Conservation (phyloP, 2,797 vertebrate species). For the Harpagifer antarcticus region DNA sequence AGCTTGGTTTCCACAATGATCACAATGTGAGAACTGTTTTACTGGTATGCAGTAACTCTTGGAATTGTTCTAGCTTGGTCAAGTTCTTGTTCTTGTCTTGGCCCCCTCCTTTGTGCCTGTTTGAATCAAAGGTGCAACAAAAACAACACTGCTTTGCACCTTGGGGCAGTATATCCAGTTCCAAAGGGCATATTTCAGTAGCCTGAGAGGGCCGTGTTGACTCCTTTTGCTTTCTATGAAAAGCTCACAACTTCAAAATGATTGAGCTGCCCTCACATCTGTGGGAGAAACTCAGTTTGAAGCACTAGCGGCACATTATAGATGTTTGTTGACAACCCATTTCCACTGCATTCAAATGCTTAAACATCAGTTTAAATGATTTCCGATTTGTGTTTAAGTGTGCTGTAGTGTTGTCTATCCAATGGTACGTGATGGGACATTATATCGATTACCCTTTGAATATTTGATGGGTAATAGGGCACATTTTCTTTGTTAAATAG, state of each 20-base stretch:
- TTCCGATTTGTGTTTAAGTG: too few species aligned
- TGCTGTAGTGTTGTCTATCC: too few species aligned
- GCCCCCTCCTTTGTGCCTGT: slow-evolving; percentile 39
- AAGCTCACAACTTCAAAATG: slow-evolving; percentile 28
- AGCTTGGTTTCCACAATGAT: slow-evolving; percentile 22
- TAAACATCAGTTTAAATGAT: neutral
- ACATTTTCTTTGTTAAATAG: neutral
- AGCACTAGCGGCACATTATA: slow-evolving; percentile 29
- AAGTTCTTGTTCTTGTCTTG: slow-evolving; percentile 37
- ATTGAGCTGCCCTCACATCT: slow-evolving; percentile 43
- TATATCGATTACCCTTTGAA: neutral
- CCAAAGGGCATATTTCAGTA: slow-evolving; percentile 69
- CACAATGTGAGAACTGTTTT: slow-evolving; percentile 13
- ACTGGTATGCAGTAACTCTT: slow-evolving; percentile 38
- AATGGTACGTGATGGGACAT: too few species aligned
- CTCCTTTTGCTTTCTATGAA: slow-evolving; percentile 26
- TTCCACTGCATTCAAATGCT: slow-evolving; percentile 1
- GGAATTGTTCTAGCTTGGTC: slow-evolving; percentile 32
- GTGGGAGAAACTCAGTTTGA: slow-evolving; percentile 31
- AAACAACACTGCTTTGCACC: slow-evolving; percentile 49
- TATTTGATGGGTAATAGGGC: too few species aligned
- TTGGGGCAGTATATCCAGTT: slow-evolving; percentile 52
- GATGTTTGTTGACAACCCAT: slow-evolving; percentile 27
- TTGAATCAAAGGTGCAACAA: slow-evolving; percentile 51
- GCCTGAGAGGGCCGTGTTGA: slow-evolving; percentile 32